Evolutionary conservation across 2,113 vertebrate species (phyloP), one percentile per base, ranked within the genome.

Genomic region (Dendropsophus ebraccatus): DNA sequence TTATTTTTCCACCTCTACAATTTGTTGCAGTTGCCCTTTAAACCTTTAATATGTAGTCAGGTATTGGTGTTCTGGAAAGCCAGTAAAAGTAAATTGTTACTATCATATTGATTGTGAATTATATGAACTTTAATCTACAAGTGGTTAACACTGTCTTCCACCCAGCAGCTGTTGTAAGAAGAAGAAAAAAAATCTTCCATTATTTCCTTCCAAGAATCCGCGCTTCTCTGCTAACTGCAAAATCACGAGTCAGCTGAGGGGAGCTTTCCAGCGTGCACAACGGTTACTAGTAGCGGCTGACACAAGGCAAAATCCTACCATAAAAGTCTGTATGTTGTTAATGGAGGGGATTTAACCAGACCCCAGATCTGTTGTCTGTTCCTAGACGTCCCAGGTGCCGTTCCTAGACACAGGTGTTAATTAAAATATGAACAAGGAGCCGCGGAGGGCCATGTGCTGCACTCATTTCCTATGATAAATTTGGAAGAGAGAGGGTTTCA

Each of bases 121-220:
- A 76, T 54, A 75, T 75, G 2, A 76, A 54, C 47, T 21, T 54
- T 76, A n/a, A n/a, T 52, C 74, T 76, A 32, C 49, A 17, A 54
- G 74, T 4, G 2, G 50, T 49, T 52, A 54, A 54, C 74, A 76
- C 25, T 30, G 47, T 52, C 74, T 19, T 76, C 74, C 49, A 21
- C 30, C 10, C 17, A 76, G 28, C 74, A 76, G 49, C 47, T 76
- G 74, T 52, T 76, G 13, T 54, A 37, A 32, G n/a, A 76, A 32
- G n/a, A 76, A 47, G 16, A 30, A 16, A 74, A 28, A 72, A 72
- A 9, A 72, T 16, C 7, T 41, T 41, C 8, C 8, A 41, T 41
- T 41, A 41, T 41, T 37, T 72, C 23, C 25, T 52, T 75, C 25
- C 73, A 75, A 16, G 45, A 75, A 50, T 75, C 16, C 49, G 16